Evolutionary conservation across 2,888 invertebrate genomes (phyloP).

Genomic region (Andrena praecox): DNA sequence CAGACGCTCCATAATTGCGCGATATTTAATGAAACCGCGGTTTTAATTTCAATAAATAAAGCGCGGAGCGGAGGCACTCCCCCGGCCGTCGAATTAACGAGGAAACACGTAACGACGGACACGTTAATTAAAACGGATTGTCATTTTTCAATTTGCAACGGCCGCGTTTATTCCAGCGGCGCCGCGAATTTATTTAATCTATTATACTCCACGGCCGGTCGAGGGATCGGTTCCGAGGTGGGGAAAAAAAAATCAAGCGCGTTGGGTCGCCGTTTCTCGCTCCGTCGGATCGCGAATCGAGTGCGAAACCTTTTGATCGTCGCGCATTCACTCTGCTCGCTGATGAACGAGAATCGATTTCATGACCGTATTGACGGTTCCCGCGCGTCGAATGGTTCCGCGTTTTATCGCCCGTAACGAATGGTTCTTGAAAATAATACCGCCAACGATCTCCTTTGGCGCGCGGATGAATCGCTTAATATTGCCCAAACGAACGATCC

Average conservation of each 20-base stretch:
- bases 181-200: conserved; percentile 19
- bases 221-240: background rate
- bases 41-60: conserved; percentile 37
- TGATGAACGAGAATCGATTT: conserved; percentile 26
- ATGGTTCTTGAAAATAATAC: conserved; percentile 23
- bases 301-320: conserved; percentile 17
- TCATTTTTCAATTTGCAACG: conserved; percentile 39
- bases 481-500: background rate
- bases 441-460: background rate
- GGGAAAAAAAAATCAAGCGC: background rate
- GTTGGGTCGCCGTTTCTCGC: background rate
- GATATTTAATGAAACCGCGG: conserved; percentile 23
- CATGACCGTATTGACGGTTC: conserved; percentile 10
- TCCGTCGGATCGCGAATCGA: conserved; percentile 15
- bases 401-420: conserved; percentile 24
- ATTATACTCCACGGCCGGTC: background rate
- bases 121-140: conserved; percentile 43
- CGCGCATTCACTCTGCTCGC: background rate
- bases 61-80: background rate
- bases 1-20: background rate
- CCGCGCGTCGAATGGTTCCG: background rate
- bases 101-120: background rate
- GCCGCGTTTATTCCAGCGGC: background rate
- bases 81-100: conserved; percentile 26
- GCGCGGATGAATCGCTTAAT: background rate